Evolutionary conservation across 2,113 vertebrate species (phyloP), one percentile per base, ranked within the genome.

Genomic region (Carollia perspicillata): DNA sequence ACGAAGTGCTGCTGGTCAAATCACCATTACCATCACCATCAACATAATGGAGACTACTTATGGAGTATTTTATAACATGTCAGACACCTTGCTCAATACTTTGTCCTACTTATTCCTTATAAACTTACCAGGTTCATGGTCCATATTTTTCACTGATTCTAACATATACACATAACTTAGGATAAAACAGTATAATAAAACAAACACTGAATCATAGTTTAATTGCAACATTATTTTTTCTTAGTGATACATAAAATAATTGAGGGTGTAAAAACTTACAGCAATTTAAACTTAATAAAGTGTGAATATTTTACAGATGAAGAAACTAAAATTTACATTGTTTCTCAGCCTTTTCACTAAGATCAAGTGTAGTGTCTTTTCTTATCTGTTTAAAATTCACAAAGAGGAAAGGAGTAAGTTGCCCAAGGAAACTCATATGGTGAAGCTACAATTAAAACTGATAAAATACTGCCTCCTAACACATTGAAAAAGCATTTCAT

Each of bases 1-100:
- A 81, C 35, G 79, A 94, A 71, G 37, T 94, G 42, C 89, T 97
- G 77, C 84, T 26, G 35, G 80, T 53, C 53, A 95, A 95, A 88
- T 71, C 44, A 68, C n/a, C 55, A 96, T 90, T 11, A 51, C 9
- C 63, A 26, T 26, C 10, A 58, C 8, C 58, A 75, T 81, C 60
- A 84, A 53, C 42, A 84, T 28, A 83, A 93, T 14, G 23, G 17
- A 28, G 92, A 84, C 35, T 35, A 85, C 9, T 96, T 89, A 83
- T 0, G 84, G 33, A 89, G 47, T 44, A 87, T n/a, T 68, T 68
- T 92, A 63, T 3, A 75, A 47, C 9, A 0, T 84, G 30, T 51
- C 22, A 89, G 69, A 58, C 13, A 63, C 55, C 79, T 35, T 93
- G 18, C 5, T 83, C 30, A 85, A 58, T 3, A 44, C 16, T 81